Conservation (phyloP, 1,140 invertebrate species). For the Maniola jurtina region DNA sequence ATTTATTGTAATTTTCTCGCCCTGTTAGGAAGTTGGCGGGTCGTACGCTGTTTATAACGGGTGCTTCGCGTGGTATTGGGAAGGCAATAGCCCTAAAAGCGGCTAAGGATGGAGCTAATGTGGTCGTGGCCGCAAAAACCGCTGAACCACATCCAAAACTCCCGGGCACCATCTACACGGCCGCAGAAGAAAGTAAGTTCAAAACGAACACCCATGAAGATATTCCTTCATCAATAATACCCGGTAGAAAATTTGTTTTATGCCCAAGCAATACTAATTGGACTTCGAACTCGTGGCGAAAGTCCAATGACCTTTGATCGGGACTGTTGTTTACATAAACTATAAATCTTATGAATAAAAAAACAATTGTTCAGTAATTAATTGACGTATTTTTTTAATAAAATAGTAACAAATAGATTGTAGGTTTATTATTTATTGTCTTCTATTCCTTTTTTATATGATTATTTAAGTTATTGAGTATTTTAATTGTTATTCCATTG, state of each 20-base stretch:
- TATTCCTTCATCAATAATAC: neutral
- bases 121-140: slow-evolving; percentile 98
- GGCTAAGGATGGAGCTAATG: slow-evolving; percentile 96
- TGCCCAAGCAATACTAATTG: slow-evolving; percentile 21
- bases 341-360: neutral
- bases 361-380: no score
- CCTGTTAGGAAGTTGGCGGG: slow-evolving; percentile 91
- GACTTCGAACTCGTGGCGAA: slow-evolving; percentile 43
- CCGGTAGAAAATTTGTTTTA: neutral
- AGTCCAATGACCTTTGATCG: slow-evolving; percentile 29
- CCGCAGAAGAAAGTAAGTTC: slow-evolving; percentile 94
- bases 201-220: neutral
- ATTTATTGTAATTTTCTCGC: slow-evolving; percentile 27
- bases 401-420: no score
- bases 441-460: no score
- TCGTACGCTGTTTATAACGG: slow-evolving; percentile 96
- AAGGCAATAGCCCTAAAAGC: slow-evolving; percentile 97
- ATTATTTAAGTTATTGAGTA: neutral
- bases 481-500: slow-evolving; percentile 7
- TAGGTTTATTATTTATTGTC: no score
- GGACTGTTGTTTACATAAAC: neutral
- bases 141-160: slow-evolving; percentile 96
- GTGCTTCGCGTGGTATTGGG: slow-evolving; percentile 98
- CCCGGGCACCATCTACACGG: slow-evolving; percentile 98
- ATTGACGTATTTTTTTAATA: no score